Evolutionary conservation across 2,113 vertebrate species (phyloP).

Genomic region (Actenoides hombroni): DNA sequence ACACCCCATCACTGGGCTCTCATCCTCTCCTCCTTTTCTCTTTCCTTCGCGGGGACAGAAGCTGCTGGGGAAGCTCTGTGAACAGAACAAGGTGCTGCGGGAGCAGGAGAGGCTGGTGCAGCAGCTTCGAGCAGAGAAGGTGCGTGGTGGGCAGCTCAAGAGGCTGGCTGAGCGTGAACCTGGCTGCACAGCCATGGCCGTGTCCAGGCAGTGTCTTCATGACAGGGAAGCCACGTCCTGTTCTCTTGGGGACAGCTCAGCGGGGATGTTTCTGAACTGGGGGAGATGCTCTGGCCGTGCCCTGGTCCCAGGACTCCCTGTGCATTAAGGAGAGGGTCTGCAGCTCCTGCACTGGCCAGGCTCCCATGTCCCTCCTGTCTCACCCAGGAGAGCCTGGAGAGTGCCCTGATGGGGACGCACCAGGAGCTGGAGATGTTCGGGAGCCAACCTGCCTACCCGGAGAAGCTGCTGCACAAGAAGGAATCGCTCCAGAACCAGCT

Average conservation of each 20-base stretch:
- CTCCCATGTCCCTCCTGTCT: not conserved
- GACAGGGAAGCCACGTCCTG: not conserved
- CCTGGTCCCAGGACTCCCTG: accelerated
- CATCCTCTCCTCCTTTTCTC: not conserved
- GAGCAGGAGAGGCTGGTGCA: constrained; percentile 91
- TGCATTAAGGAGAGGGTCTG: not conserved
- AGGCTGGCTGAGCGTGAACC: accelerated
- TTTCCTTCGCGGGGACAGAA: constrained; percentile 74
- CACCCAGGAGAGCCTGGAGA: constrained; percentile 88
- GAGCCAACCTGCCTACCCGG: constrained; percentile 82
- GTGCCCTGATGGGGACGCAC: constrained; percentile 91
- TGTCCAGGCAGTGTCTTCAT: not conserved
- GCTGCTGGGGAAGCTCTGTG: constrained; percentile 90
- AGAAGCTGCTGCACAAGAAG: constrained; percentile 91
- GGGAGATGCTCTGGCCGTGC: too few relatives aligned
- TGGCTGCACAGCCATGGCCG: accelerated
- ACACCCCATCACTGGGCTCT: not conserved
- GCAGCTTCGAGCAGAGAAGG: constrained; percentile 92
- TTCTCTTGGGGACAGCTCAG: not conserved
- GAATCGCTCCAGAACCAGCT: constrained; percentile 93
- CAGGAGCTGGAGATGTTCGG: constrained; percentile 94
- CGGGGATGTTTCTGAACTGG: not conserved
- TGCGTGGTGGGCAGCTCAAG: constrained; percentile 25
- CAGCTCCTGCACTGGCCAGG: not conserved
- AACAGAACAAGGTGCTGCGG: constrained; percentile 88